Percentiles rank a stretch among this genome's conserved stretches.
These are phyloP conservation scores for Cyanoliseus patagonus DNA, from an alignment of 2,113 vertebrate genomes.

Conservation along the genomic window DNA sequence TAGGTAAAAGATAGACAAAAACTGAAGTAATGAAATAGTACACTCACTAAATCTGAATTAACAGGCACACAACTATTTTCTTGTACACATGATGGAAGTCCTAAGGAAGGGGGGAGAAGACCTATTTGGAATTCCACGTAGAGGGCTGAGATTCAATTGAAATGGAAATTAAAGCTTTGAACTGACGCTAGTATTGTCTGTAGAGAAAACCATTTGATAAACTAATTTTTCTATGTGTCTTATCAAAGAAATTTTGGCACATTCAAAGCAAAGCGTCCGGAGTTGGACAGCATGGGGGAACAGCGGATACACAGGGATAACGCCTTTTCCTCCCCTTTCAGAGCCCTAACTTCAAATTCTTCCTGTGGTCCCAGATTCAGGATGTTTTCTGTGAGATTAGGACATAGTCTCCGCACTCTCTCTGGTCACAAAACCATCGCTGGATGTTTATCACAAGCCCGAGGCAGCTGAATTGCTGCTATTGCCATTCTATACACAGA, in stretches of 20 bases:
- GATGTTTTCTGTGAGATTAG: background rate
- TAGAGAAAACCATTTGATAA: background rate
- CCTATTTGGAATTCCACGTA: background rate
- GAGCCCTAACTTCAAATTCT: background rate
- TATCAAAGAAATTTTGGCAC: background rate
- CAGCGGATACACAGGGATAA: background rate
- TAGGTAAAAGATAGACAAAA: background rate
- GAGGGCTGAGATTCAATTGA: background rate
- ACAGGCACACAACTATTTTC: background rate
- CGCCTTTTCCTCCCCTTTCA: background rate
- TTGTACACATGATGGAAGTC: background rate
- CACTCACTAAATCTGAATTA: background rate
- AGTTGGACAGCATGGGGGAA: background rate
- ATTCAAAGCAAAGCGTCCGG: background rate
- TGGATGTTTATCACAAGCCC: background rate
- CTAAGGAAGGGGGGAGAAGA: background rate
- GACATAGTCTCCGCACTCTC: background rate
- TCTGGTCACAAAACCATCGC: background rate
- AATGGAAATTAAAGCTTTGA: constrained; percentile 31
- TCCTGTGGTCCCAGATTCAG: background rate
- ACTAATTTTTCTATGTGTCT: background rate
- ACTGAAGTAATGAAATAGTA: background rate
- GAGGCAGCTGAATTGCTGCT: background rate
- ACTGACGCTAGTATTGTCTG: background rate
- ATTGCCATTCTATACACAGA: background rate